Conservation (phyloP, 2,113 vertebrate genomes). For the Vulpes lagopus region DNA sequence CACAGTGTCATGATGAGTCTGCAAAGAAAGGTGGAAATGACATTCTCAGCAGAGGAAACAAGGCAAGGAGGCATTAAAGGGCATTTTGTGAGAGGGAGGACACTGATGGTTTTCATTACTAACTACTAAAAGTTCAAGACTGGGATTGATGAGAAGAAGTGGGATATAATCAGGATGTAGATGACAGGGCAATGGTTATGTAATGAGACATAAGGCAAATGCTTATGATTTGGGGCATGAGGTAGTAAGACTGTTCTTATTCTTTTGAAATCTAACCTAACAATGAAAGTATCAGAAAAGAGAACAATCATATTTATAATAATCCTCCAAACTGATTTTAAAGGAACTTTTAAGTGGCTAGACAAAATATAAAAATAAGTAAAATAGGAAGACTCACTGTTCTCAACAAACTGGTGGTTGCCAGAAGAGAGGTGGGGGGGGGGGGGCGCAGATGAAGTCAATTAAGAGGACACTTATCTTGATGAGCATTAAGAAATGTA, state of each 20-base stretch:
- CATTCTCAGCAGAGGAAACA: not conserved
- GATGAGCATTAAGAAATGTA: not conserved
- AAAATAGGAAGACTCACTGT: not conserved
- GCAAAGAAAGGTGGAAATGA: not conserved
- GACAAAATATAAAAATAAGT: not conserved
- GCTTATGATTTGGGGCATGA: not conserved
- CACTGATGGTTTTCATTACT: not conserved
- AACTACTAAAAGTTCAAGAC: not conserved
- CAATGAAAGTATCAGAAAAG: not conserved
- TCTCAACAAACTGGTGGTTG: not conserved
- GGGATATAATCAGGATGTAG: not conserved
- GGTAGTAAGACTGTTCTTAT: not conserved
- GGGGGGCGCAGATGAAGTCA: not conserved
- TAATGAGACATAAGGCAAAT: not conserved
- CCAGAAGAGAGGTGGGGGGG: not conserved
- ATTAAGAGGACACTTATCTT: not conserved
- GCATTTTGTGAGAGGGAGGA: too few relatives aligned
- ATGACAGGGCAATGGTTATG: fast-evolving
- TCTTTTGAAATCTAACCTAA: not conserved
- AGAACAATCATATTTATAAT: not conserved
- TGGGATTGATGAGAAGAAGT: not conserved
- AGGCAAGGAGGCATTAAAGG: not conserved
- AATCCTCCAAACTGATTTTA: not conserved
- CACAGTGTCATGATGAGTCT: too few relatives aligned
- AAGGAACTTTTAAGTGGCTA: not conserved